Conservation (phyloP, 2,113 vertebrate species). For the Prionailurus viverrinus region DNA sequence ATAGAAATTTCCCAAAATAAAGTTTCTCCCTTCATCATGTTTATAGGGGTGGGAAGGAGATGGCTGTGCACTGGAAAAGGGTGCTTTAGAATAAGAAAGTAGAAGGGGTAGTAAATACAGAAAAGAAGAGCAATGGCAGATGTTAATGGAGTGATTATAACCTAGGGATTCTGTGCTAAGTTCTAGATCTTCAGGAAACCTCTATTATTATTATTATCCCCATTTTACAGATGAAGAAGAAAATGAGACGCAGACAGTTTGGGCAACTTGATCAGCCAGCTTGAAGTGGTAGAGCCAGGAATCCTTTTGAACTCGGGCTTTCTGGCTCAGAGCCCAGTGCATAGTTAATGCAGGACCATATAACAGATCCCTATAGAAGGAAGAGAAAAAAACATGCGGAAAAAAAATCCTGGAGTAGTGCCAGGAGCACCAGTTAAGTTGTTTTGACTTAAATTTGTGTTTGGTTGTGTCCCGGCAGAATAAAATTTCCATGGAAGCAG, state of each 20-base stretch:
- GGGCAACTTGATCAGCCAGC: not conserved
- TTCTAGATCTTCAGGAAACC: not conserved
- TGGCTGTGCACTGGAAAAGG: not conserved
- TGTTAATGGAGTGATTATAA: not conserved
- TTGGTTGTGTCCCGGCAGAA: not conserved
- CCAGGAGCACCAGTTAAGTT: not conserved
- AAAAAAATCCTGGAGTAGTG: not conserved
- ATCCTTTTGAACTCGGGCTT: not conserved
- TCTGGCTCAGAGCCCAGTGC: not conserved
- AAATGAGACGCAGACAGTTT: not conserved
- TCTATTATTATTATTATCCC: not conserved
- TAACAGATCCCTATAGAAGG: not conserved
- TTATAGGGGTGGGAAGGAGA: not conserved
- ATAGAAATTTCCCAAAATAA: not conserved
- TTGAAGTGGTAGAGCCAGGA: not conserved
- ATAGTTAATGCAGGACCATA: not conserved
- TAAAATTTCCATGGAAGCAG: not conserved
- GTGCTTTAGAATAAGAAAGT: not conserved
- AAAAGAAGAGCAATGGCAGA: not conserved
- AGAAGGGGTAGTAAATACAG: not conserved
- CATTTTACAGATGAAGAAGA: slow-evolving; percentile 14
- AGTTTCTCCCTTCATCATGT: not conserved
- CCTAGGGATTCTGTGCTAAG: not conserved
- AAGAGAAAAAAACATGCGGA: not conserved
- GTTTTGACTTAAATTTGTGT: not conserved